Conservation (phyloP, 2,797 vertebrate species). For the Gallinago solitaria region DNA sequence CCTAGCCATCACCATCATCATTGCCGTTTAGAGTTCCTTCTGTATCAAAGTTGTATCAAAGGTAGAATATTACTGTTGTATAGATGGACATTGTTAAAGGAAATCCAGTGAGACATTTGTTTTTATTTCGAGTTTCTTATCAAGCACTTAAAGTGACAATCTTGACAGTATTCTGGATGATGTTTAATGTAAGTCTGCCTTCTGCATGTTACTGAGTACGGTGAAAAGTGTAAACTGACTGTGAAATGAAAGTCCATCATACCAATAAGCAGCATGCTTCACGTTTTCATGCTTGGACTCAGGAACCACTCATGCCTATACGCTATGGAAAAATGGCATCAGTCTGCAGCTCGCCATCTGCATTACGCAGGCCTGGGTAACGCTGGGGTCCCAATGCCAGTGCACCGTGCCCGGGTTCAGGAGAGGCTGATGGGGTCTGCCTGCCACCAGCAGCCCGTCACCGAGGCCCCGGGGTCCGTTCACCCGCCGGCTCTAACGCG, state of each 20-base stretch:
- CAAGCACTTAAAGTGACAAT: not conserved
- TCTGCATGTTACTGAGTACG: not conserved
- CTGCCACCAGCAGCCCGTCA: not conserved
- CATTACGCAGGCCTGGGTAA: not conserved
- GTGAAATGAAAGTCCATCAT: not conserved
- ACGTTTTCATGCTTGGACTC: not conserved
- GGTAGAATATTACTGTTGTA: not conserved
- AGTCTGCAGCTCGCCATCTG: not conserved
- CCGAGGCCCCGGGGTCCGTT: not conserved
- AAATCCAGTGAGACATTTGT: not conserved
- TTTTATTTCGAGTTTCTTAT: slow-evolving; percentile 44
- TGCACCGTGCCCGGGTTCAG: accelerated
- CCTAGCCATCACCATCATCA: not conserved
- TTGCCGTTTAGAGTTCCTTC: not conserved
- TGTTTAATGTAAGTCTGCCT: not conserved
- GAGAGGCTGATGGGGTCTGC: not conserved
- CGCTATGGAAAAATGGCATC: accelerated
- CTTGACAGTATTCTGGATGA: not conserved
- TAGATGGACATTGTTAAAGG: not conserved
- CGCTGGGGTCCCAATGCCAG: not conserved
- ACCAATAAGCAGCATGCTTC: not conserved
- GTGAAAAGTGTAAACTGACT: not conserved
- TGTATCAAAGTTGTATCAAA: not conserved
- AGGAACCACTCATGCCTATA: accelerated
- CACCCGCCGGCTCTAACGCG: not conserved